phyloP scores from a whole-genome alignment of 2,797 vertebrate species.

The Ciconia nigra region DNA sequence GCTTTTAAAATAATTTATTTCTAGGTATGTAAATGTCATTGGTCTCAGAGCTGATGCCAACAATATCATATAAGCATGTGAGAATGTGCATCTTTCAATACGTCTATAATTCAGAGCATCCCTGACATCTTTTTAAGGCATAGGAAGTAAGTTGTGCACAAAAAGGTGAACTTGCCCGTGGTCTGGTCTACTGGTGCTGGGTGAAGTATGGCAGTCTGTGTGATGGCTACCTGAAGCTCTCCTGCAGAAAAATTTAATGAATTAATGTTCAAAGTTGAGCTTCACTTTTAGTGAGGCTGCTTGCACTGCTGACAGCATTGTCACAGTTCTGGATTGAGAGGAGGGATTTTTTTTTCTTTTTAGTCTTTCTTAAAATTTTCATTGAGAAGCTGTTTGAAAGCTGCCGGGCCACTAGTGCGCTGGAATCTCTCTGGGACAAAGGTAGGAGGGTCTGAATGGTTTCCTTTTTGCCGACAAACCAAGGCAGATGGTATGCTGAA shows the following conservation, averaged over 20 bases:
- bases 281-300: not conserved
- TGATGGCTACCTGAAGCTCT: not conserved
- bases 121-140: not conserved
- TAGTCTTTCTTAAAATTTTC: not conserved
- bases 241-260: not conserved
- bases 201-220: not conserved
- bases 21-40: not conserved
- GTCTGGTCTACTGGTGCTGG: fast-evolving
- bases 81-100: not conserved
- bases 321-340: not conserved
- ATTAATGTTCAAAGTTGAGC: not conserved
- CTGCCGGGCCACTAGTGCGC: not conserved
- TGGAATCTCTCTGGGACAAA: not conserved
- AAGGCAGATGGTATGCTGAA: constrained; percentile 49
- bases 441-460: not conserved
- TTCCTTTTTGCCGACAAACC: not conserved
- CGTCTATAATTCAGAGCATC: not conserved
- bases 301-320: not conserved
- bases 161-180: not conserved
- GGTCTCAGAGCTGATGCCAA: not conserved
- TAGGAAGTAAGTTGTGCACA: not conserved
- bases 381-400: not conserved
- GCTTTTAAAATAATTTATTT: constrained; percentile 34
- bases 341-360: not conserved
- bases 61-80: not conserved